Base-by-base conservation (phyloP, 2,113 vertebrate genomes). In the Albula goreensis region DNA sequence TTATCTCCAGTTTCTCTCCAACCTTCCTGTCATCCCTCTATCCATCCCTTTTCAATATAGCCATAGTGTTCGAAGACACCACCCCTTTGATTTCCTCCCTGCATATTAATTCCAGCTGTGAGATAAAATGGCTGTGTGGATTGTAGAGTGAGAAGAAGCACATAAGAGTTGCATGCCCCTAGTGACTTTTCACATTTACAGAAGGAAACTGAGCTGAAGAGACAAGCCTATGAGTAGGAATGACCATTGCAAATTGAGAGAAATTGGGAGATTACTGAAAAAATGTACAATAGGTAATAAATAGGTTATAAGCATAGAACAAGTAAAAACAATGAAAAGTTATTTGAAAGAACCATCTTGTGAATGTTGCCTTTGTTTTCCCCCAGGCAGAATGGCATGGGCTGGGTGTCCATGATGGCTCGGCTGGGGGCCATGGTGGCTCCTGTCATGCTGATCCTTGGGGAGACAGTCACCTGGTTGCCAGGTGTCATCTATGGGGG, bases 331-430 rank as follows among this genome's bases (percentile, higher is more conserved):
- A 41, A 41, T 41, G 31, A 41, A 41, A 41, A 41, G 31, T 41
- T 41, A 41, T 41, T 41, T 41, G 31, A 41, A 41, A 41, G 31
- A 41, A 41, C 31, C 31, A 41, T 41, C 31, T 41, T 41, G 31
- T 41, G 31, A 41, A 41, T 41, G 31, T 19, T 60, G 5, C 5
- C 56, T 48, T 15, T 81, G 52, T 31, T 77, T 60, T 56, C 1
- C 4, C 50, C 0, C 92, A 97, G 97, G 89, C 96, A 97, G 92
- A 97, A 91, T 0, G 96, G 96, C 51, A 92, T 97, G 95, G 96
- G 96, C 2, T 91, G 94, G 77, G 95, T 92, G 4, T 93, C 92
- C 41, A 96, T 95, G 93, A 94, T 91, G 90, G 96, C 96, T 0
- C 96, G 96, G 0, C 0, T 94, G 0, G 97, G 97, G 2, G 84